phyloP scores from a whole-genome alignment of 2,113 vertebrate species.

The Euleptes europaea region DNA sequence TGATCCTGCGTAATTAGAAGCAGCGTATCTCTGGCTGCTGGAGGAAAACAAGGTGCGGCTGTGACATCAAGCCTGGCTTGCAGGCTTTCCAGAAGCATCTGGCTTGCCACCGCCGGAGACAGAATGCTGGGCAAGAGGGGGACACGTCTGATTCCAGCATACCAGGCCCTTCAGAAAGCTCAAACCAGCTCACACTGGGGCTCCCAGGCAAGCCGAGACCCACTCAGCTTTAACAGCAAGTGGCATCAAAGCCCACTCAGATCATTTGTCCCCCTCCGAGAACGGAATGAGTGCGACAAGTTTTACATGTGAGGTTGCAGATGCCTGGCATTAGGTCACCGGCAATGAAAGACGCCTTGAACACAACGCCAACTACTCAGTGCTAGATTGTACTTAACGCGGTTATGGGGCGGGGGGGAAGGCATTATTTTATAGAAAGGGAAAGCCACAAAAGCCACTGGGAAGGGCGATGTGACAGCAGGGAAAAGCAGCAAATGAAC shows the following conservation, averaged over 20 bases:
- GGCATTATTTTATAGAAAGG: neutral
- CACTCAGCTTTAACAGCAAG: neutral
- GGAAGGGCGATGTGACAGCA: neutral
- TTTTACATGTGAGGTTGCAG: constrained; percentile 8
- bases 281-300: neutral
- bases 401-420: neutral
- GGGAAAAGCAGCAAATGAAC: neutral
- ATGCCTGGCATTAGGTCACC: neutral
- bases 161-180: neutral
- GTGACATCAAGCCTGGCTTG: neutral
- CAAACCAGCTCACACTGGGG: neutral
- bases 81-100: neutral
- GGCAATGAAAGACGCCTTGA: neutral
- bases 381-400: neutral
- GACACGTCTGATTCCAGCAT: neutral
- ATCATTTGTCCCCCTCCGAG: too few species aligned
- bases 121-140: neutral
- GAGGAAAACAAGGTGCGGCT: neutral
- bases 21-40: neutral
- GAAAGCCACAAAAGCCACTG: neutral
- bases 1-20: neutral
- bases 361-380: neutral
- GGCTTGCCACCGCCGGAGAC: neutral
- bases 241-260: neutral
- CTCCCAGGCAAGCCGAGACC: neutral